phyloP scores from a whole-genome alignment of 1,140 invertebrate genomes.

The Neuroterus valhalla region DNA sequence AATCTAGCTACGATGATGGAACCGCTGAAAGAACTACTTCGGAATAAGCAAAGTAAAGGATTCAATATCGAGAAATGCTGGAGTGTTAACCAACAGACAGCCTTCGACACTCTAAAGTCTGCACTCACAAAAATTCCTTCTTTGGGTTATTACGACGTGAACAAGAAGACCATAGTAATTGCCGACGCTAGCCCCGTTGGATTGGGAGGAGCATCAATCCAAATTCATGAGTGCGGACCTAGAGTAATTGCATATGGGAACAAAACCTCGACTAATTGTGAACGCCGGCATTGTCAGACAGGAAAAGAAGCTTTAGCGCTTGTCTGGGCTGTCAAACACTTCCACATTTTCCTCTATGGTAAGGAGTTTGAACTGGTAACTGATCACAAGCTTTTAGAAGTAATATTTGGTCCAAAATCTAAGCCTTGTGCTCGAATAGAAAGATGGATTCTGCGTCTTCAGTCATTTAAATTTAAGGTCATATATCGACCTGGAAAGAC shows the following conservation, averaged over 20 bases:
- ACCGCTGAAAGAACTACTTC: constrained; percentile 48
- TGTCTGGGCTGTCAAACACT: too few relatives aligned
- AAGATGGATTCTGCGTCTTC: too few relatives aligned
- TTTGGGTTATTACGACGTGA: constrained; percentile 66
- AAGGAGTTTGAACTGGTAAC: too few relatives aligned
- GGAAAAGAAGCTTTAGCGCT: too few relatives aligned
- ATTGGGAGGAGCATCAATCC: constrained; percentile 66
- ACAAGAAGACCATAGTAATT: constrained; percentile 62
- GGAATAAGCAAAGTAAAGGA: constrained; percentile 40
- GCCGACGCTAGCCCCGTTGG: constrained; percentile 69
- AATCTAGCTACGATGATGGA: constrained; percentile 56
- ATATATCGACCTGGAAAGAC: too few relatives aligned
- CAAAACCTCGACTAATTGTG: constrained; percentile 41
- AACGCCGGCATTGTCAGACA: constrained; percentile 47
- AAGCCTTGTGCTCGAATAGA: too few relatives aligned
- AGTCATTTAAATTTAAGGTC: too few relatives aligned
- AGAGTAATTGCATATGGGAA: too few relatives aligned
- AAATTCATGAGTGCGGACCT: constrained; percentile 36
- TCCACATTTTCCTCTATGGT: constrained; percentile 48
- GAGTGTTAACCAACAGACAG: constrained; percentile 35
- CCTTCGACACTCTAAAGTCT: constrained; percentile 46
- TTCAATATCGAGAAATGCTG: constrained; percentile 31
- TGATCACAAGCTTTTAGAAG: too few relatives aligned
- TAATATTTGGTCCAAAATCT: too few relatives aligned
- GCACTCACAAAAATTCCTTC: constrained; percentile 45